Evolutionary conservation across 2,797 vertebrate species (phyloP).

Genomic region (Rhabdomys pumilio): DNA sequence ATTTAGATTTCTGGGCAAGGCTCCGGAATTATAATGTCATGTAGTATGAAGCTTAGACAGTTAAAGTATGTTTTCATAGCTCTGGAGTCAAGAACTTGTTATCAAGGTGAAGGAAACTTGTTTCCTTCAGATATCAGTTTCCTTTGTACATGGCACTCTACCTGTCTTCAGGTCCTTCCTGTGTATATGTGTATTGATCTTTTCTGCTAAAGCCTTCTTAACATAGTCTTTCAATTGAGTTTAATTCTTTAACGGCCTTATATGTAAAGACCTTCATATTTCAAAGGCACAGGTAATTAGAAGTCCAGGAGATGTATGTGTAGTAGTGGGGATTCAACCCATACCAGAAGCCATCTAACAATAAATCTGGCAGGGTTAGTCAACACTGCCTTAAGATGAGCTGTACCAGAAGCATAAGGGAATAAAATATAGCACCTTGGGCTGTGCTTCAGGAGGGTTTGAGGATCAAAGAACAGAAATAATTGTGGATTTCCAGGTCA

Average conservation of each 20-base stretch:
- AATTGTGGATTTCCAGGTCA: background rate
- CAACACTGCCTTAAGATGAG: background rate
- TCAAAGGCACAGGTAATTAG: background rate
- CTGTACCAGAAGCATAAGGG: background rate
- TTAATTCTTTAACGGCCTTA: background rate
- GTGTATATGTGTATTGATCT: background rate
- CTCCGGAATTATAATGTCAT: background rate
- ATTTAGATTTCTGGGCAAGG: background rate
- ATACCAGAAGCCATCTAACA: background rate
- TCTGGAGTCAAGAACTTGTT: background rate
- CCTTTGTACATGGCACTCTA: background rate
- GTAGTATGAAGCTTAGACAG: background rate
- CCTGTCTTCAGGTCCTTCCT: background rate
- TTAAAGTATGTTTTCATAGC: background rate
- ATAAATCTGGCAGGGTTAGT: background rate
- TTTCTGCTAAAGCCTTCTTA: background rate
- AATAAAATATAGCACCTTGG: background rate
- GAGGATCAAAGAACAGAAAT: background rate
- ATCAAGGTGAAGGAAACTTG: background rate
- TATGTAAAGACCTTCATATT: background rate
- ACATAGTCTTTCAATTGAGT: slow-evolving; percentile 19
- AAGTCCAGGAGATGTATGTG: background rate
- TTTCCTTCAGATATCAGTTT: background rate
- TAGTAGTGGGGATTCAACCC: background rate
- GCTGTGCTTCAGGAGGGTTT: background rate